Percentiles rank a stretch among this genome's conserved stretches.
phyloP scores from a whole-genome alignment of 2,888 invertebrate genomes.

The Scaeva pyrastri region DNA sequence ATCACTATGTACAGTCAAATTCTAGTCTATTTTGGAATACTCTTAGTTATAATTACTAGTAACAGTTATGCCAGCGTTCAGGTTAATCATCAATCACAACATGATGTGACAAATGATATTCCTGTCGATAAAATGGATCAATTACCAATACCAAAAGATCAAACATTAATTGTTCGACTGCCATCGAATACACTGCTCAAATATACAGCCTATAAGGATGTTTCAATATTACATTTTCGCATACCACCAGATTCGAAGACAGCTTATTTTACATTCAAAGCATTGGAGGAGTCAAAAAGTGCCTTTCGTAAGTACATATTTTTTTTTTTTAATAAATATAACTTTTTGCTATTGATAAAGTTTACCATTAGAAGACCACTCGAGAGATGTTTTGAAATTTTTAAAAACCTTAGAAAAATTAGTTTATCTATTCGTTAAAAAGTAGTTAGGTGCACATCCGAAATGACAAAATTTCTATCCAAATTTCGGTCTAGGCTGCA shows the following conservation, averaged over 20 bases:
- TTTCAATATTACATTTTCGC: slow-evolving; percentile 86
- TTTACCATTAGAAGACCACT: no score
- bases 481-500: no score
- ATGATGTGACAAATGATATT: slow-evolving; percentile 69
- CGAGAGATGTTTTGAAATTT: no score
- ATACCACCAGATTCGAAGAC: slow-evolving; percentile 85
- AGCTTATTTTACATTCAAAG: slow-evolving; percentile 84
- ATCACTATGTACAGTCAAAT: slow-evolving; percentile 64
- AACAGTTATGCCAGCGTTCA: slow-evolving; percentile 78
- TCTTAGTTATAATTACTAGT: slow-evolving; percentile 69
- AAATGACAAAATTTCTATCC: no score
- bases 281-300: slow-evolving; percentile 83
- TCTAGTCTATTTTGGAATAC: slow-evolving; percentile 63
- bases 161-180: slow-evolving; percentile 82
- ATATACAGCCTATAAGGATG: slow-evolving; percentile 86
- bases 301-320: slow-evolving; percentile 82
- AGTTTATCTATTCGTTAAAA: no score
- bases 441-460: no score
- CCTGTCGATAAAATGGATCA: slow-evolving; percentile 79
- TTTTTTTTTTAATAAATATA: background rate
- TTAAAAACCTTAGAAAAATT: no score
- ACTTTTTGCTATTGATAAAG: no score
- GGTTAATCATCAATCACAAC: slow-evolving; percentile 78
- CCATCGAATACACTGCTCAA: slow-evolving; percentile 85
- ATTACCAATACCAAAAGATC: slow-evolving; percentile 79